phyloP scores from a whole-genome alignment of 64 coral and sea anemone species.

The Acropora tenuis region DNA sequence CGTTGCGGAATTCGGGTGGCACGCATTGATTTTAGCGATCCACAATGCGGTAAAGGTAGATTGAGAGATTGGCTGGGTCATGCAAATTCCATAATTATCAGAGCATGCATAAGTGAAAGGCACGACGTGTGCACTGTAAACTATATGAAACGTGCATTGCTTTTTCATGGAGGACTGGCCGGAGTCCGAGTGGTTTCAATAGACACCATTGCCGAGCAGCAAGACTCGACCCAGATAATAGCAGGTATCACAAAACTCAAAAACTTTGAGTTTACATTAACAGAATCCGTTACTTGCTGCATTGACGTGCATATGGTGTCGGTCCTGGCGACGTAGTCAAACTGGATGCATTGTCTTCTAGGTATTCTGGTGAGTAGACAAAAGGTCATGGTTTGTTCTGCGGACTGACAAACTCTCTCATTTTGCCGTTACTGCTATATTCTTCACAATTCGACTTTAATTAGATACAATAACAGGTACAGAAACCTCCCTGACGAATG shows the following conservation, averaged over 20 bases:
- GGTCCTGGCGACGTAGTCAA: constrained; percentile 13
- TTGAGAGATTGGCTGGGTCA: constrained; percentile 29
- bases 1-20: background rate
- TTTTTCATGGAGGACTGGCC: constrained; percentile 26
- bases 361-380: background rate
- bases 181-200: constrained; percentile 41
- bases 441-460: too few species aligned
- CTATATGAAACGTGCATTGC: constrained; percentile 2
- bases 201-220: background rate
- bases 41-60: constrained; percentile 30
- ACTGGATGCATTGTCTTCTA: background rate
- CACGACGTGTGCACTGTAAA: constrained; percentile 7
- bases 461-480: too few species aligned
- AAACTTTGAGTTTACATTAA: too few species aligned
- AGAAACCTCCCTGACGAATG: background rate
- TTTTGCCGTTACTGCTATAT: background rate
- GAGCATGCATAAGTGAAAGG: constrained; percentile 45
- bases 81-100: constrained; percentile 41
- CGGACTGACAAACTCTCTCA: too few species aligned
- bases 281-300: background rate
- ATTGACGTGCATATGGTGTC: too few species aligned
- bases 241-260: too few species aligned
- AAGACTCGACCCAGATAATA: background rate
- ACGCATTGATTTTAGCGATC: constrained; percentile 57
- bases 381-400: too few species aligned